A percentile compares a stretch with the other conserved stretches of the same genome.
Evolutionary conservation across 2,797 vertebrate species (phyloP).

Genomic region (Crenuchus spilurus): DNA sequence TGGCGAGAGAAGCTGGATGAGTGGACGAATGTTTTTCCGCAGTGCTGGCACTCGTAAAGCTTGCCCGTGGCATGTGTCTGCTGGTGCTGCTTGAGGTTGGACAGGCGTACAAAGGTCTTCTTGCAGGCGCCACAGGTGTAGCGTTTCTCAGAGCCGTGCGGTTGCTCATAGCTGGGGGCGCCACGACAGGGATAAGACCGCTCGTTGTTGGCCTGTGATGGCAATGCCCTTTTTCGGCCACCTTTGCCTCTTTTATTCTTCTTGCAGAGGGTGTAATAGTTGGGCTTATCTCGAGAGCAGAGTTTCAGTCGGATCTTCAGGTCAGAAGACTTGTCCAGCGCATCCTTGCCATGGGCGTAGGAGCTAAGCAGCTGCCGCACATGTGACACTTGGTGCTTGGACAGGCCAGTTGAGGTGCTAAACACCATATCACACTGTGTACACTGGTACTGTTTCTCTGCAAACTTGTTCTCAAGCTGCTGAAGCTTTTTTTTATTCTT

Average conservation of each 20-base stretch:
- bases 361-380: constrained; percentile 77
- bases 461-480: constrained; percentile 1
- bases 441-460: constrained; percentile 77
- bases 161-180: too few species aligned
- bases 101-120: constrained; percentile 60
- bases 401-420: constrained; percentile 73
- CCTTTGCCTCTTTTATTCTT: constrained; percentile 73
- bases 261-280: constrained; percentile 80
- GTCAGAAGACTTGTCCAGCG: constrained; percentile 74
- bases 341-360: constrained; percentile 74
- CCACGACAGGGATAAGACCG: too few species aligned
- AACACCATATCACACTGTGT: constrained; percentile 80
- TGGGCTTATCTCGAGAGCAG: constrained; percentile 79
- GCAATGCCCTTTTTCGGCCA: constrained; percentile 45
- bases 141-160: constrained; percentile 58
- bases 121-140: constrained; percentile 58
- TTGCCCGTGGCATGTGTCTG: constrained; percentile 65
- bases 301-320: constrained; percentile 83
- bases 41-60: constrained; percentile 73
- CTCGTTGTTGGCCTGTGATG: too few species aligned
- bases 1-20: constrained; percentile 79
- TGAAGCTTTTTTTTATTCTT: not conserved
- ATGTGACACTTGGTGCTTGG: constrained; percentile 76
- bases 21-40: constrained; percentile 81
- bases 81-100: constrained; percentile 68